Base-by-base conservation (phyloP, 2,113 vertebrate genomes). In the Perccottus glenii region DNA sequence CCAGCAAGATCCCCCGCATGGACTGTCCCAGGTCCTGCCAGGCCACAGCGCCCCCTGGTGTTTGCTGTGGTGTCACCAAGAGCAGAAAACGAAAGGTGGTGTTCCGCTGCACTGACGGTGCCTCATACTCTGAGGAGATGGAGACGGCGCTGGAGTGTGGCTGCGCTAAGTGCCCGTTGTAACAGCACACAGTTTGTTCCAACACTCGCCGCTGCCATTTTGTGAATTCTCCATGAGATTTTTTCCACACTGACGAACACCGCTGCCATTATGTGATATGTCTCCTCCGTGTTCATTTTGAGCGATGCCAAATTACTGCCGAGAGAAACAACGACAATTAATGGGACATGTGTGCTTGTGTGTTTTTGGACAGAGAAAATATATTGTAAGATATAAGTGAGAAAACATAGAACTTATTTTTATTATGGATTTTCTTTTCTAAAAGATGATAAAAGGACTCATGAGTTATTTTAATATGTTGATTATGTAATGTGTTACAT, bases 351-450 rank as follows among this genome's bases (percentile, higher is more conserved):
- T 80, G 76, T 74, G 79, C 45, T n/a, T n/a, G 81, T 84, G 81
- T 83, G 75, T 83, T 82, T 71, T 86, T 69, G 70, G 89, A 92
- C 90, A 91, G 93, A 93, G 91, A 96, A 97, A 96, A 95, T 98
- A 96, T 99, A 98, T 98, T 99, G 97, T 99, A 98, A 96, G 94
- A 99, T 98, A 98, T 94, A 93, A 94, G 81, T 86, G 70, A 90
- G 83, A 85, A 94, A 95, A 96, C 95, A 98, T 97, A 98, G 96
- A 98, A 98, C 96, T 97, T 99, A 99, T 99, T 99, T 99, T 99
- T 99, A 98, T 98, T 96, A 98, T 95, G 94, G 93, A 96, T 96
- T 95, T 95, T 96, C 95, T 83, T 95, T 95, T 95, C 94, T 94
- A 93, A 94, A 95, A 95, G 92, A 78, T 75, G 81, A 90, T 77